Base-by-base conservation (phyloP, 2,888 invertebrate species). In the Scrobipalpa atriplicella region DNA sequence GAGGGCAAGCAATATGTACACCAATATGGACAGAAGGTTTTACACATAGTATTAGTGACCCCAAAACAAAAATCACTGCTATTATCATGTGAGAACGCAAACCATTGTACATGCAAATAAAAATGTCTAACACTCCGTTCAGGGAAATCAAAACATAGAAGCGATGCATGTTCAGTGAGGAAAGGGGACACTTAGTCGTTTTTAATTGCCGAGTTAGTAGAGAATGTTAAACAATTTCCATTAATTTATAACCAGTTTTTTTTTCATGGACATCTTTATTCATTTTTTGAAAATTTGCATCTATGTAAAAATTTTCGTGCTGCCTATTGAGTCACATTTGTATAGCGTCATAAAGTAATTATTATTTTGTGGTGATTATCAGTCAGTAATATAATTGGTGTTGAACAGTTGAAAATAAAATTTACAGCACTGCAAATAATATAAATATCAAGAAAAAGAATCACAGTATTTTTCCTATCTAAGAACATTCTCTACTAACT, bases 41-140 rank as follows among this genome's bases (percentile, higher is more conserved):
- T 67, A 75, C 72, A 82, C 76, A 73, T 63, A 56, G 54, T 56
- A 70, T 72, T 73, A 77, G 81, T 84, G 78, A 82, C 78, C 79
- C 82, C 81, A 80, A 80, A 83, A 29, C 19, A 73, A 80, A 68
- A 71, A 70, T 68, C 75, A 78, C 78, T 77, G 80, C 82, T 81
- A 74, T 78, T 81, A 74, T 78, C 69, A 73, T 74, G 88, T 91
- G 89, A 87, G 69, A 76, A 83, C 80, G 91, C 92, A 92, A 92
- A 92, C 85, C 80, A 92, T 86, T 85, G 72, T 89, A 92, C 92
- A 92, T 92, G 92, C 92, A 92, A 92, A 91, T 85, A 76, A 81
- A 72, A 81, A 73, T 71, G 65, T 73, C 76, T 77, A 89, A 91
- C 86, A 91, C 84, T 78, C 79, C 84, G 78, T 80, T 78, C 77